These are phyloP conservation scores for Protomyctophum bolini DNA, from an alignment of 2,113 vertebrate species.

Conservation along the genomic window DNA sequence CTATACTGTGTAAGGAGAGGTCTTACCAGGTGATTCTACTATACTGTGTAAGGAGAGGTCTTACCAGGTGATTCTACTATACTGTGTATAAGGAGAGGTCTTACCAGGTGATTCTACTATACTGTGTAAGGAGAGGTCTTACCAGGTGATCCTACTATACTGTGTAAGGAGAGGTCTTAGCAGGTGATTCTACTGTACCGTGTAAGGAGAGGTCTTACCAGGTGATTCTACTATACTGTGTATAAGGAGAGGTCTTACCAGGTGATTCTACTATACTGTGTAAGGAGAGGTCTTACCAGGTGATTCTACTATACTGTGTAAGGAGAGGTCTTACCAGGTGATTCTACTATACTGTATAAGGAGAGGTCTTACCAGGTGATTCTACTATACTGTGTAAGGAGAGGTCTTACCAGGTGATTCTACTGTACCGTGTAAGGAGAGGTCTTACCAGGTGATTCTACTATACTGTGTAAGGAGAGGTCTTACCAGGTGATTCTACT, in stretches of 20 bases:
- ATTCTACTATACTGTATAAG: constrained; percentile 71
- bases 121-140: constrained; percentile 28
- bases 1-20: not conserved
- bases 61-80: constrained; percentile 90
- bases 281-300: constrained; percentile 78
- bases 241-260: constrained; percentile 78
- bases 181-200: constrained; percentile 84
- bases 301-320: constrained; percentile 76
- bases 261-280: constrained; percentile 78
- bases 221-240: constrained; percentile 78
- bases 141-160: constrained; percentile 90
- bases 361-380: constrained; percentile 81
- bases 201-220: constrained; percentile 76
- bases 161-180: constrained; percentile 66
- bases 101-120: constrained; percentile 90
- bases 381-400: constrained; percentile 65
- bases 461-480: not conserved
- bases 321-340: constrained; percentile 80
- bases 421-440: constrained; percentile 44
- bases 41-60: not conserved
- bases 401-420: constrained; percentile 84
- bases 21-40: constrained; percentile 88
- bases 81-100: not conserved
- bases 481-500: constrained; percentile 88
- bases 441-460: constrained; percentile 86